A percentile compares a stretch with the other conserved stretches of the same genome.
Evolutionary conservation across 2,888 invertebrate genomes (phyloP).

Genomic region (Lamellibrachia columna): DNA sequence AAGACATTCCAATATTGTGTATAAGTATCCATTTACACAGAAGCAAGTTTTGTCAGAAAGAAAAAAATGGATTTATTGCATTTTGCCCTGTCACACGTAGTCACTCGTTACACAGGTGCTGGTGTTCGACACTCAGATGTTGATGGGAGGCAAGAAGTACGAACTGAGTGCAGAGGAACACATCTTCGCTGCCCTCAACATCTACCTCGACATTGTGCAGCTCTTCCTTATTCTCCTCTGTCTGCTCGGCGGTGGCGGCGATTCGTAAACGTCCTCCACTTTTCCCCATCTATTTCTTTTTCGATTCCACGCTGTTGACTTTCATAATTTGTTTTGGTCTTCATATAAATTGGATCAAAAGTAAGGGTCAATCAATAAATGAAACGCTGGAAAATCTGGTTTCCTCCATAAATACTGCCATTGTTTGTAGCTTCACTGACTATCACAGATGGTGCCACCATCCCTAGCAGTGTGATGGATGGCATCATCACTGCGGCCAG

Average conservation of each 20-base stretch:
- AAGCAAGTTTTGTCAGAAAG: too few species aligned
- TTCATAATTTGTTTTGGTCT: background rate
- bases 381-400: background rate
- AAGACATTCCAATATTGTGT: too few species aligned
- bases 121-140: slow-evolving; percentile 75
- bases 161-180: slow-evolving; percentile 75
- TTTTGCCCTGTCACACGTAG: background rate
- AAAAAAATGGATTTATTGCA: too few species aligned
- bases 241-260: slow-evolving; percentile 73
- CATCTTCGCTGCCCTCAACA: slow-evolving; percentile 72
- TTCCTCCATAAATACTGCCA: background rate
- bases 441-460: too few species aligned
- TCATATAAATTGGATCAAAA: background rate
- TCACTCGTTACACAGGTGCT: slow-evolving; percentile 67
- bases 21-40: too few species aligned
- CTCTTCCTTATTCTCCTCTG: slow-evolving; percentile 73
- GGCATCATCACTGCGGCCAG: background rate
- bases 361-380: background rate
- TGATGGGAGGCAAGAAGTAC: slow-evolving; percentile 74
- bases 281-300: background rate
- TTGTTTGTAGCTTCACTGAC: background rate
- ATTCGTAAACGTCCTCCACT: background rate
- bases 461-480: background rate
- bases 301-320: background rate
- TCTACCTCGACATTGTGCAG: slow-evolving; percentile 75